A percentile compares a stretch with the other conserved stretches of the same genome.
phyloP scores from a whole-genome alignment of 30 jellyfish, hydroid and myxozoan genomes.

The Aurelia aurita region DNA sequence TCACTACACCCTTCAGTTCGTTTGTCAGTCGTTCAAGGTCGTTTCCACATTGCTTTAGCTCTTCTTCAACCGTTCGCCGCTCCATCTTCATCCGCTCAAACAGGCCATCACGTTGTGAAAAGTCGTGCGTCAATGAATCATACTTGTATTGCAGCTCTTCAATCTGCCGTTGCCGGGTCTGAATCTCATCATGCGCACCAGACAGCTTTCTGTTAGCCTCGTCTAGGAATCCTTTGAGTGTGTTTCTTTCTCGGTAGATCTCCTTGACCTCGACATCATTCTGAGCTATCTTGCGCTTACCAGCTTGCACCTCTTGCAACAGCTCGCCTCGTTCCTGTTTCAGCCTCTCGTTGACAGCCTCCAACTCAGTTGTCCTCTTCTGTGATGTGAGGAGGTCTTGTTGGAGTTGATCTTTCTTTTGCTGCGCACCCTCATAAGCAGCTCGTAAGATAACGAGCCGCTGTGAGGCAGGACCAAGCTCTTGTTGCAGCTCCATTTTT shows the following conservation, averaged over 20 bases:
- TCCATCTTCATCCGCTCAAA: constrained; percentile 90
- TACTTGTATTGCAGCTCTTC: constrained; percentile 95
- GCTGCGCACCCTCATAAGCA: constrained; percentile 97
- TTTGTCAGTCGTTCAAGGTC: constrained; percentile 86
- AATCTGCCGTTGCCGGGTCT: constrained; percentile 76
- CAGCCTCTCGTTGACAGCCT: constrained; percentile 84
- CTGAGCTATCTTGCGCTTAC: constrained; percentile 81
- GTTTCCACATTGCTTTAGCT: constrained; percentile 81
- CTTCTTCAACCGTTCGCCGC: constrained; percentile 87
- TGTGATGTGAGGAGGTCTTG: constrained; percentile 83
- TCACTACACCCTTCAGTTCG: constrained; percentile 69
- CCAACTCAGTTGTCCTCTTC: constrained; percentile 89
- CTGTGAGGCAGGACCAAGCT: constrained; percentile 99
- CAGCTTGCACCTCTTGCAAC: constrained; percentile 82
- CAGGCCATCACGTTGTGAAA: constrained; percentile 82
- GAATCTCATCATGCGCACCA: constrained; percentile 82
- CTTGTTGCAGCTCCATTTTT: constrained; percentile 97
- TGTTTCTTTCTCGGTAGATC: constrained; percentile 62
- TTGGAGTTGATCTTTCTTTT: constrained; percentile 95
- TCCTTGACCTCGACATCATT: constrained; percentile 82
- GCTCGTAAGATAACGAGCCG: constrained; percentile 96
- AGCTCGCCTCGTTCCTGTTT: constrained; percentile 93
- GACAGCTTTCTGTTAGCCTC: constrained; percentile 84
- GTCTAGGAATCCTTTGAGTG: constrained; percentile 77
- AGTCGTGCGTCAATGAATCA: constrained; percentile 86